phyloP scores from a whole-genome alignment of 2,113 vertebrate species.

The Geococcyx californianus region DNA sequence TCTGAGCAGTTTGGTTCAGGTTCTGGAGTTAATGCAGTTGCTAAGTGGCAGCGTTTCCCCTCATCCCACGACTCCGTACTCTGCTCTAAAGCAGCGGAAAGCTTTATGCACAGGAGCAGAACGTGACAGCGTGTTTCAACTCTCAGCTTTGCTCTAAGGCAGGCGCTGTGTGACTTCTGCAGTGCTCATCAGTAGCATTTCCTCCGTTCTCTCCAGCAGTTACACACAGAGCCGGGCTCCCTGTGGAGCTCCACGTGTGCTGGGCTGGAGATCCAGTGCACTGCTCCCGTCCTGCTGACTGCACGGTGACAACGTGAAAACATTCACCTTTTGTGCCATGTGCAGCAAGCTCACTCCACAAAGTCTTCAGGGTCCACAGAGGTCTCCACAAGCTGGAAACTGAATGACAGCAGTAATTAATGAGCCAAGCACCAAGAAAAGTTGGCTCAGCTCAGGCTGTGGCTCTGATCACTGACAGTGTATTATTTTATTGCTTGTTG shows the following conservation, averaged over 20 bases:
- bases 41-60: not conserved
- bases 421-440: not conserved
- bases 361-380: not conserved
- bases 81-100: not conserved
- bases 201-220: not conserved
- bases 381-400: not conserved
- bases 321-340: not conserved
- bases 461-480: not conserved
- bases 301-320: accelerated
- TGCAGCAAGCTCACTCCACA: not conserved
- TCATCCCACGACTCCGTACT: accelerated
- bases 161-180: accelerated
- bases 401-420: not conserved
- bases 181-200: not conserved
- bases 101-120: not conserved
- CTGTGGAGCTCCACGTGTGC: not conserved
- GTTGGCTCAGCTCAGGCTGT: not conserved
- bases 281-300: not conserved
- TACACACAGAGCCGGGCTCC: not conserved
- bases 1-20: not conserved
- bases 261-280: accelerated
- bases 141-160: not conserved
- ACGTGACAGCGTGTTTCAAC: not conserved
- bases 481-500: not conserved
- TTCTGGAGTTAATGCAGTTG: not conserved